These are phyloP conservation scores for Nothura maculosa DNA, from an alignment of 2,797 vertebrate genomes.

Conservation along the genomic window DNA sequence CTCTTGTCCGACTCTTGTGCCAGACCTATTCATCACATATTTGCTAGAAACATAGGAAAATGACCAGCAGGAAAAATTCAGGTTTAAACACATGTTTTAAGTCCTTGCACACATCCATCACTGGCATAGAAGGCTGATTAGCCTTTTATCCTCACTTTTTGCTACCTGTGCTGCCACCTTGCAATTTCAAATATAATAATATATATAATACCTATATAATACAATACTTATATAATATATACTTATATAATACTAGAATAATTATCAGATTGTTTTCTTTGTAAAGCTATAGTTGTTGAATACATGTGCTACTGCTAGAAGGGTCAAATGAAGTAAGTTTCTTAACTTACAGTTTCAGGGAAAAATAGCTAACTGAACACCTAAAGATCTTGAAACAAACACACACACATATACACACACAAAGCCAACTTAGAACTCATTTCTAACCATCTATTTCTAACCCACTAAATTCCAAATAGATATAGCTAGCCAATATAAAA, in stretches of 20 bases:
- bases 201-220: too few relatives aligned
- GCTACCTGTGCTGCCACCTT: neutral
- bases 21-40: accelerated
- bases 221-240: too few relatives aligned
- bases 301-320: neutral
- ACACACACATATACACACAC: too few relatives aligned
- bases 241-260: too few relatives aligned
- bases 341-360: neutral
- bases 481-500: neutral
- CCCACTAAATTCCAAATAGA: neutral
- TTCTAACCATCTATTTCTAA: neutral
- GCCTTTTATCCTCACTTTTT: neutral
- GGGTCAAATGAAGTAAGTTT: neutral
- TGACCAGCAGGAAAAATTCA: neutral
- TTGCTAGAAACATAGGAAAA: neutral
- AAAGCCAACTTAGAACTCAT: neutral
- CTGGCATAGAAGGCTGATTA: too few relatives aligned
- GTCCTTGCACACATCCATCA: neutral
- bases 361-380: neutral
- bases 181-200: neutral
- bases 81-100: neutral
- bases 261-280: neutral
- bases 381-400: neutral
- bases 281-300: neutral
- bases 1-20: neutral